Evolutionary conservation across 2,888 invertebrate genomes (phyloP).

Genomic region (Phyllotreta cruciferae): DNA sequence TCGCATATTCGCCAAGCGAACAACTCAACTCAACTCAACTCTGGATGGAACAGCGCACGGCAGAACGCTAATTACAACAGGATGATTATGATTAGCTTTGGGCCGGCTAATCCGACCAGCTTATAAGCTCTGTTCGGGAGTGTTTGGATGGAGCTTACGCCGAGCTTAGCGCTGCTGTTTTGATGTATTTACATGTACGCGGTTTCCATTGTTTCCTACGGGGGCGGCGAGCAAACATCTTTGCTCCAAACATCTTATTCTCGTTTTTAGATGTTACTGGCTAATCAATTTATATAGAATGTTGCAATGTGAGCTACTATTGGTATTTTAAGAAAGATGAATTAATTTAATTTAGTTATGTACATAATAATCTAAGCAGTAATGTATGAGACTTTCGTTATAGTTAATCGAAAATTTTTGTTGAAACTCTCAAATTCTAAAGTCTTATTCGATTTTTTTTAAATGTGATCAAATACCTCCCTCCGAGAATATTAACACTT

Average conservation of each 20-base stretch:
- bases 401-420: too few relatives aligned
- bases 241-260: background rate
- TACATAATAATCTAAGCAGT: too few relatives aligned
- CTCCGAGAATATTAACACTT: too few relatives aligned
- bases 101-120: conserved; percentile 58
- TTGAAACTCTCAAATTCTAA: too few relatives aligned
- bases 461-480: too few relatives aligned
- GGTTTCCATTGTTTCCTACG: conserved; percentile 25
- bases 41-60: conserved; percentile 27
- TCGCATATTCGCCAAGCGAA: conserved; percentile 18
- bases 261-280: background rate
- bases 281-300: background rate
- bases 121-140: conserved; percentile 58
- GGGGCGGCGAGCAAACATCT: background rate
- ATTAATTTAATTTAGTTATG: too few relatives aligned
- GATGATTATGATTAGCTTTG: conserved; percentile 61
- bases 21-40: conserved; percentile 32
- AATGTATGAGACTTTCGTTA: too few relatives aligned
- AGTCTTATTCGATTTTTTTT: too few relatives aligned
- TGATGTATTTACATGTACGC: conserved; percentile 52
- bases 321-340: too few relatives aligned
- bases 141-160: conserved; percentile 58
- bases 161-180: conserved; percentile 51
- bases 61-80: conserved; percentile 56
- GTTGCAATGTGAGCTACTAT: too few relatives aligned